These are phyloP conservation scores for Ceuthmochares aereus DNA, from an alignment of 2,113 vertebrate genomes.

Conservation along the genomic window DNA sequence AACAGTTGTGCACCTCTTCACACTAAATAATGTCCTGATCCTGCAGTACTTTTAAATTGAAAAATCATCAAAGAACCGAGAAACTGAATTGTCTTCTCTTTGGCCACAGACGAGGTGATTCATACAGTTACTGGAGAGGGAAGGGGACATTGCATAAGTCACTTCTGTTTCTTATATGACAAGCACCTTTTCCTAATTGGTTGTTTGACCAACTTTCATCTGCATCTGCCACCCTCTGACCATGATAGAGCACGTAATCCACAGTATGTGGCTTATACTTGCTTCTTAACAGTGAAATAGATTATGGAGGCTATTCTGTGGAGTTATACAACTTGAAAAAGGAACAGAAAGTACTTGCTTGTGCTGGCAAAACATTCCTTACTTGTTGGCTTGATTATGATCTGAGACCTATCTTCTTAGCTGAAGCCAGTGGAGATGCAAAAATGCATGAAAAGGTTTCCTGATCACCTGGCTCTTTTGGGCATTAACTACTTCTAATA, in stretches of 20 bases:
- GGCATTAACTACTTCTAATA: not conserved
- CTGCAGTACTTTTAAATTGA: conserved; percentile 2
- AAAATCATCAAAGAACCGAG: not conserved
- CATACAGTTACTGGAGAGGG: not conserved
- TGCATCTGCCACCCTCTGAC: not conserved
- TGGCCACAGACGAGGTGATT: conserved; percentile 28
- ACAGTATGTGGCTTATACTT: not conserved
- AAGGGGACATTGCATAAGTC: conserved; percentile 12
- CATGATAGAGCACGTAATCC: not conserved
- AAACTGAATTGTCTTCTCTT: conserved; percentile 3
- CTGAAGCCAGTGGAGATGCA: not conserved
- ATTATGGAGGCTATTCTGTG: not conserved
- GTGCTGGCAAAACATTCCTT: not conserved
- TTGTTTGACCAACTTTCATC: not conserved
- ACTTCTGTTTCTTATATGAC: conserved; percentile 1
- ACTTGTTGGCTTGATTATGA: not conserved
- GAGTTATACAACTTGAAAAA: not conserved
- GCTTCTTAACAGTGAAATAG: not conserved
- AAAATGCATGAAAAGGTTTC: not conserved
- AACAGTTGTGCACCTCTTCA: not conserved
- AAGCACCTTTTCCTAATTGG: not conserved
- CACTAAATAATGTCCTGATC: not conserved
- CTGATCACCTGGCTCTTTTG: not conserved
- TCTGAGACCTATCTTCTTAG: not conserved
- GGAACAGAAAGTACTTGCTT: not conserved